Conservation (phyloP, 2,888 invertebrate genomes). For the Rhagonycha lutea region DNA sequence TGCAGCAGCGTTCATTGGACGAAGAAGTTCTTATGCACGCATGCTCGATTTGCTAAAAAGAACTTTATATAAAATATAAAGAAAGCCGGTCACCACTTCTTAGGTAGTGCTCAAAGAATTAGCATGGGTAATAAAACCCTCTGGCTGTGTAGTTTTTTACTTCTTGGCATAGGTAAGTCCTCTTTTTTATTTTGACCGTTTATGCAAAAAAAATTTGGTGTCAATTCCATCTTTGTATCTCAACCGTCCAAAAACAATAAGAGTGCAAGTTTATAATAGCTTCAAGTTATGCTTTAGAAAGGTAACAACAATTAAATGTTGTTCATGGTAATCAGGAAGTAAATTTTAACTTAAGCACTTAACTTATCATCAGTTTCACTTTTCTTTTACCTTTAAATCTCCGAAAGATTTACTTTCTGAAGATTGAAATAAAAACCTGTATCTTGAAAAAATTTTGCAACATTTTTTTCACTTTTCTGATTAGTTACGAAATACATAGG, state of each 20-base stretch:
- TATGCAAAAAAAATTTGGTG: constrained; percentile 3
- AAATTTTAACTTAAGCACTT: neutral
- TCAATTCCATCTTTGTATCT: neutral
- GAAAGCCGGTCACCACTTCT: constrained; percentile 52
- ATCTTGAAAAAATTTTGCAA: constrained; percentile 2
- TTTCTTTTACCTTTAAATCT: neutral
- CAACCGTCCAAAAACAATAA: neutral
- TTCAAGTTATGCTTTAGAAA: neutral
- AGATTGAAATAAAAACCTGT: constrained; percentile 5
- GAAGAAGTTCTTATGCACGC: constrained; percentile 40
- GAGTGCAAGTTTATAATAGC: neutral
- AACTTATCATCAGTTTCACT: neutral
- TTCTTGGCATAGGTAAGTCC: constrained; percentile 54
- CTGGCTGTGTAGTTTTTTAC: constrained; percentile 56
- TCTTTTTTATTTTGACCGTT: constrained; percentile 21
- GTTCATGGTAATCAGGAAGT: neutral
- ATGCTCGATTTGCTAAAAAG: constrained; percentile 49
- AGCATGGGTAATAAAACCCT: constrained; percentile 54
- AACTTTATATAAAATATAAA: constrained; percentile 56
- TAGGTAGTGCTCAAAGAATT: constrained; percentile 53
- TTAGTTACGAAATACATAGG: constrained; percentile 1
- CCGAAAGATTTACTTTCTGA: constrained; percentile 1
- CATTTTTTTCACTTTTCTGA: neutral
- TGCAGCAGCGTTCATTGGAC: constrained; percentile 37
- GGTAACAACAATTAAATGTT: constrained; percentile 3